Evolutionary conservation across 2,797 vertebrate species (phyloP), one percentile per base, ranked within the genome.

Genomic region (Alosa sapidissima): DNA sequence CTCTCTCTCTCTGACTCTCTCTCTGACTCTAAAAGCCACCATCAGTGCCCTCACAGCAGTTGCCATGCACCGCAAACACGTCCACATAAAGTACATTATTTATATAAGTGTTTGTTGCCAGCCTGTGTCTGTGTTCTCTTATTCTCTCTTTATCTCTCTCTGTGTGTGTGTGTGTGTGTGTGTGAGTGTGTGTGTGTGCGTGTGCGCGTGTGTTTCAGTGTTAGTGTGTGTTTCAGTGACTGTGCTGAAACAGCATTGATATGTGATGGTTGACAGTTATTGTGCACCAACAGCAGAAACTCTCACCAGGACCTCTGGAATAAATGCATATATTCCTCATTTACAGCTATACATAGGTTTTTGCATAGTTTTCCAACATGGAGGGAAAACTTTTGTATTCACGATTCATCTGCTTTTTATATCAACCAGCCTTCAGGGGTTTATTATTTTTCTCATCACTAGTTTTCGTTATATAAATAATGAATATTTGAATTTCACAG

Each of bases 21-120:
- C 68, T 36, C 72, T 45, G 72, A 78, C 72, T 78, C 41, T 78
- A 78, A 78, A 78, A 78, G 72, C 41, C 72, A 78, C 36, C 41
- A 45, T 45, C 36, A 47, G 72, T 78, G 72, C 78, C 72, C 72
- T 41, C 41, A 13, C 72, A 47, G 72, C 72, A 78, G 72, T 45
- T 19, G 41, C 16, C 36, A 19, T 72, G 68, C 36, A 36, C 33
- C 68, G 5, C 68, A 72, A 72, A 72, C 33, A 72, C 33, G 6
- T 72, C 68, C 68, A 41, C 68, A 41, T 45, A 9, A 78, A 36
- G 41, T 78, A 78, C 72, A 78, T 78, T 78, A 78, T 78, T 78
- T 78, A 78, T 78, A 78, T 0, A 47, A 47, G 36, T 19, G 41
- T 78, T 78, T 78, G 72, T 47, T 47, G 72, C 19, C 72, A 78